Conservation (phyloP, 2,888 invertebrate species). For the Mycalesis mineus region DNA sequence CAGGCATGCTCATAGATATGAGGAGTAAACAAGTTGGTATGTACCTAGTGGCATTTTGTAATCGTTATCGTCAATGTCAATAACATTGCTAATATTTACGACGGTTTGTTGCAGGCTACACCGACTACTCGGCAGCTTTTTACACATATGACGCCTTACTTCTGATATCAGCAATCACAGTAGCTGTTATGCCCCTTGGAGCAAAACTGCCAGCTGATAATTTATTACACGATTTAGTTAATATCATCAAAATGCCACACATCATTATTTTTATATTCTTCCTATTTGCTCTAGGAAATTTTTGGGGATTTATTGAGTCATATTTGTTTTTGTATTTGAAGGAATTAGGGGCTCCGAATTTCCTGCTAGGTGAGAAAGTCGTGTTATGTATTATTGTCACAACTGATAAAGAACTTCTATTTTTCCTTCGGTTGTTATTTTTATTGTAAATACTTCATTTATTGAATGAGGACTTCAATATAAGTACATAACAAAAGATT, state of each 20-base stretch:
- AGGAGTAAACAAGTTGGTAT: constrained; percentile 78
- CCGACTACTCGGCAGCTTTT: constrained; percentile 93
- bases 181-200: constrained; percentile 87
- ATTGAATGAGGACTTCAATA: too few relatives aligned
- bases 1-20: constrained; percentile 87
- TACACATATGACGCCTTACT: constrained; percentile 87
- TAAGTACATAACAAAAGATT: background rate
- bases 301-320: constrained; percentile 94
- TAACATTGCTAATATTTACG: constrained; percentile 53
- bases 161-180: constrained; percentile 84
- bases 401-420: too few relatives aligned
- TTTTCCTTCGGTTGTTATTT: background rate
- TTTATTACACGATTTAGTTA: constrained; percentile 84
- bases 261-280: constrained; percentile 89
- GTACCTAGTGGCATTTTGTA: constrained; percentile 52
- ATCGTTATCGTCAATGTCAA: constrained; percentile 68
- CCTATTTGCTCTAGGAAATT: constrained; percentile 88
- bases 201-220: constrained; percentile 88
- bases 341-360: constrained; percentile 90
- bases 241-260: constrained; percentile 87
- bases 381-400: too few relatives aligned
- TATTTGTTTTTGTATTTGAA: constrained; percentile 91
- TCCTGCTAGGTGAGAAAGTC: constrained; percentile 81
- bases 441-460: background rate
- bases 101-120: constrained; percentile 80